Percentiles rank a stretch among this genome's conserved stretches.
These are phyloP conservation scores for Sula dactylatra DNA, from an alignment of 2,113 vertebrate species.

Conservation along the genomic window DNA sequence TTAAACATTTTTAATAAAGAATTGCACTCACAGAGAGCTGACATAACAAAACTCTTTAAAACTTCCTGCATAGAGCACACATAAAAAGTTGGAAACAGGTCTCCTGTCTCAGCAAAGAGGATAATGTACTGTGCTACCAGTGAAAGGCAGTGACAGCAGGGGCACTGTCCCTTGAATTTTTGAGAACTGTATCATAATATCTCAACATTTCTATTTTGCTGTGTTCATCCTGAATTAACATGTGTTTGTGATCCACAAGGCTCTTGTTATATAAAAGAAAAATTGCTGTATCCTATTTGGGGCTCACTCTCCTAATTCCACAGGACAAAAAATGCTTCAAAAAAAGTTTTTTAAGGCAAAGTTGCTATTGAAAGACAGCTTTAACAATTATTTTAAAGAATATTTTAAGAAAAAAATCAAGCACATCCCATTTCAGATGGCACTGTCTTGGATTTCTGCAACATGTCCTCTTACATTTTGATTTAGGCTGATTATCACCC, in stretches of 20 bases:
- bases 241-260: neutral
- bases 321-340: neutral
- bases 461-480: neutral
- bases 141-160: neutral
- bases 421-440: neutral
- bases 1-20: neutral
- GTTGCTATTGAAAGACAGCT: neutral
- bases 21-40: neutral
- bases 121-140: neutral
- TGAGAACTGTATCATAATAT: neutral
- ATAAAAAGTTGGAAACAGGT: neutral
- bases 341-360: neutral
- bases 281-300: neutral
- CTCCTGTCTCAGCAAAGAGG: neutral
- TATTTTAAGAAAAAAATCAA: neutral
- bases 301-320: neutral
- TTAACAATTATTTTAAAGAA: neutral
- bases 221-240: neutral
- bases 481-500: neutral
- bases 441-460: neutral
- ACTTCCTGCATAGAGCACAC: neutral
- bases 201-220: neutral
- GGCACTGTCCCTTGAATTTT: neutral
- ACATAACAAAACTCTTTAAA: neutral
- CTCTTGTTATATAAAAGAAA: neutral